Evolutionary conservation across 2,113 vertebrate species (phyloP), one percentile per base, ranked within the genome.

Genomic region (Anoura caudifer): DNA sequence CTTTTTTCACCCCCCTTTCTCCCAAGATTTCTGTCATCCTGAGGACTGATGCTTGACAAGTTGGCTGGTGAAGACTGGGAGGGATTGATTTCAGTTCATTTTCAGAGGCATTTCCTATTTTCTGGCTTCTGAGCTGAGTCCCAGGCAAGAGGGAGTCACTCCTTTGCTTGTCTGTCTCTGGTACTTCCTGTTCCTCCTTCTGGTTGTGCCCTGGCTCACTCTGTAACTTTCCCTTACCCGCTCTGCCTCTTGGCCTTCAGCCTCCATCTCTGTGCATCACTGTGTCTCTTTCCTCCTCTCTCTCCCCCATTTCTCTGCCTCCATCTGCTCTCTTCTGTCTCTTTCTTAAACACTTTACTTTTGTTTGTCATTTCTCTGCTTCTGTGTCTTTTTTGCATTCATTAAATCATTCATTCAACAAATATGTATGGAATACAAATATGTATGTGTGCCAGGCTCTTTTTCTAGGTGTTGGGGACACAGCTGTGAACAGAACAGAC

Each of bases 91-190:
- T 59, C 63, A 33, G 69, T 80, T 83, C 72, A 13, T 2, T 63
- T 84, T 83, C 90, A 73, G 81, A 93, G 87, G 90, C 94, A 36
- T 93, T 85, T 81, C 56, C 43, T n/a, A 31, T 54, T 38, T 91
- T 38, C 87, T 73, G 72, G 52, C 38, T 83, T 31, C 31, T 6
- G 28, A 52, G 72, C 43, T 67, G 33, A 47, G 56, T 43, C 16
- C 16, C 3, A 16, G 19, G 36, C 41, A 47, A 73, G 36, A 86
- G 8, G 63, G 43, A 24, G 36, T 41, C 13, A 5, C 22, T 67
- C 11, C 47, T 43, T 24, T 6, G 4, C 41, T 41, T 33, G 59
- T 47, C 61, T 56, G 63, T 76, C 65, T 59, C 36, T 36, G 82
- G 20, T 14, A 41, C 16, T 80, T 82, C 50, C 26, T 69, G 43